These are phyloP conservation scores for Scotopteryx bipunctaria DNA, from an alignment of 2,888 invertebrate genomes.

Conservation along the genomic window DNA sequence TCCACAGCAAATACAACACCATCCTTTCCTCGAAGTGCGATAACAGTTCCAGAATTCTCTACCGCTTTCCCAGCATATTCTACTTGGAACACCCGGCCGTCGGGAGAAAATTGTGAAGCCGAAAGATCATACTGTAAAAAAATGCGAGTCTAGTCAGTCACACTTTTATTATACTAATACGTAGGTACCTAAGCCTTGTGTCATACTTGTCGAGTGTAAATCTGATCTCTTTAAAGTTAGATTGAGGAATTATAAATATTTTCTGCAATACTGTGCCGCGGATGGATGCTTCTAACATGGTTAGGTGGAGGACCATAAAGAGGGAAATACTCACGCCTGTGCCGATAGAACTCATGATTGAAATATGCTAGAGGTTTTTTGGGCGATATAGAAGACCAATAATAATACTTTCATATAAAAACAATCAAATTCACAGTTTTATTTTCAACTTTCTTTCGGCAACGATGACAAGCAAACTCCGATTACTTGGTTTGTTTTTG, in stretches of 20 bases:
- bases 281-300: slow-evolving; percentile 36
- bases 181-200: too few relatives aligned
- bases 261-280: too few relatives aligned
- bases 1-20: slow-evolving; percentile 99
- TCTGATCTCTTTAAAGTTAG: too few relatives aligned
- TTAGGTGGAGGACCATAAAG: slow-evolving; percentile 17
- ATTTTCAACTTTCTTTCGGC: slow-evolving; percentile 51
- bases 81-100: slow-evolving; percentile 99
- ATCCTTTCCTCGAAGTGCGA: slow-evolving; percentile 97
- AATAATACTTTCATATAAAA: slow-evolving; percentile 30
- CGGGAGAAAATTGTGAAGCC: slow-evolving; percentile 99
- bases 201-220: too few relatives aligned
- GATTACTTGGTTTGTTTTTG: slow-evolving; percentile 43
- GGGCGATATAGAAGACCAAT: slow-evolving; percentile 16
- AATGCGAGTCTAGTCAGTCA: too few relatives aligned
- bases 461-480: slow-evolving; percentile 68
- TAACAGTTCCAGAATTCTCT: slow-evolving; percentile 98
- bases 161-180: too few relatives aligned
- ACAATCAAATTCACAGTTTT: slow-evolving; percentile 29
- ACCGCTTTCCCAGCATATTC: slow-evolving; percentile 99
- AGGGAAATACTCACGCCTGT: slow-evolving; percentile 90
- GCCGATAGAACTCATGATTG: slow-evolving; percentile 96
- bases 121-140: slow-evolving; percentile 97
- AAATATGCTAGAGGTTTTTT: slow-evolving; percentile 33
- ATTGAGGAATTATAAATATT: too few relatives aligned